These are phyloP conservation scores for Machimus atricapillus DNA, from an alignment of 2,888 invertebrate genomes.

Conservation along the genomic window DNA sequence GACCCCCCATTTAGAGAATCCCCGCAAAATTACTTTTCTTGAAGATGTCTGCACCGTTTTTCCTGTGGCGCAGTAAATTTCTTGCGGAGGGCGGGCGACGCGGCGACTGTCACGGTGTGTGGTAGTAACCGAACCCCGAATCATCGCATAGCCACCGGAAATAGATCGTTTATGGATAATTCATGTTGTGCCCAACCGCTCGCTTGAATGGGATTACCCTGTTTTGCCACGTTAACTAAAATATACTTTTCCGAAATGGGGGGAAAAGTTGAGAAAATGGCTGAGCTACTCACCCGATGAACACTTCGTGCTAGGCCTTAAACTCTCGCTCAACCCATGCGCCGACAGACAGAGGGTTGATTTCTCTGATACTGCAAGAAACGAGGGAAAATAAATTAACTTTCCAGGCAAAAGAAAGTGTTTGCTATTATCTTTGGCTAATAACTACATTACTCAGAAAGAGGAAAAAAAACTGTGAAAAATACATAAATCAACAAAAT, in stretches of 20 bases:
- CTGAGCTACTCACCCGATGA: constrained; percentile 38
- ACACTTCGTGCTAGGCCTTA: constrained; percentile 46
- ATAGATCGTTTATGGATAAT: constrained; percentile 47
- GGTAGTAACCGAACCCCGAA: constrained; percentile 18
- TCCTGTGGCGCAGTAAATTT: neutral
- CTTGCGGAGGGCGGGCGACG: neutral
- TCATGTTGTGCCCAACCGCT: constrained; percentile 33
- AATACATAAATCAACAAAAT: too few relatives aligned
- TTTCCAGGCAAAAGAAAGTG: neutral
- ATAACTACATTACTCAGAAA: neutral
- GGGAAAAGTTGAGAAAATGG: neutral
- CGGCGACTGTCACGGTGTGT: neutral
- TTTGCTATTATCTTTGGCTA: neutral
- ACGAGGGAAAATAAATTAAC: neutral
- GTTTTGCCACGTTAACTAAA: neutral
- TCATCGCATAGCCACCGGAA: constrained; percentile 41
- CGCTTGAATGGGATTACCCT: neutral
- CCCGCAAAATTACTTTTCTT: neutral
- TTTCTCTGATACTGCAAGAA: constrained; percentile 41
- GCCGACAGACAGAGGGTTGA: constrained; percentile 42
- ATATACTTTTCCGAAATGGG: neutral
- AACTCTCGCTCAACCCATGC: constrained; percentile 45
- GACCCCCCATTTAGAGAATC: neutral
- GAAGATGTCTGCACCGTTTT: neutral
- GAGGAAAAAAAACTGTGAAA: neutral